phyloP scores from a whole-genome alignment of 2,888 invertebrate genomes.

The Agonopterix alstromeriana region DNA sequence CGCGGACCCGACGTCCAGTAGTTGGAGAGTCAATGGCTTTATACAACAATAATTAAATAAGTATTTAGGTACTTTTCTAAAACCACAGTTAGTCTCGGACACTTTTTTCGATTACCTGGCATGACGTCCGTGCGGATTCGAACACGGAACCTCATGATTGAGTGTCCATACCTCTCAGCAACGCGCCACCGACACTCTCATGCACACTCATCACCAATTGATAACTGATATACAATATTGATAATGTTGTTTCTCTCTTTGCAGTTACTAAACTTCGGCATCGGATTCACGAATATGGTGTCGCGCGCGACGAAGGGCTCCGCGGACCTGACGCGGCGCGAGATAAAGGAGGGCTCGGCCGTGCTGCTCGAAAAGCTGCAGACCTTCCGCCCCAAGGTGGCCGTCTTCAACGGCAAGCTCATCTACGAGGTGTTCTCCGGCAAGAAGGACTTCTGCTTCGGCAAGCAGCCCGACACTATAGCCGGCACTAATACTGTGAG shows the following conservation, averaged over 20 bases:
- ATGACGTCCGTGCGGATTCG: too few species aligned
- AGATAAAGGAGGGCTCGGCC: slow-evolving; percentile 95
- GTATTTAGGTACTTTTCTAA: too few species aligned
- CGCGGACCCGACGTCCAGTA: too few species aligned
- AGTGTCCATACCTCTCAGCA: too few species aligned
- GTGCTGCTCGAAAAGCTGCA: slow-evolving; percentile 92
- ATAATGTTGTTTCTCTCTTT: slow-evolving; percentile 7
- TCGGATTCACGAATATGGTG: slow-evolving; percentile 99
- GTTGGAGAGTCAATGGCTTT: too few species aligned
- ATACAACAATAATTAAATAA: too few species aligned
- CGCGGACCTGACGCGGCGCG: slow-evolving; percentile 94
- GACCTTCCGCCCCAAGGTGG: slow-evolving; percentile 94
- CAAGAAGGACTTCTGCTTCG: slow-evolving; percentile 97
- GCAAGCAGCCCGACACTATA: slow-evolving; percentile 94
- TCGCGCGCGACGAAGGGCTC: slow-evolving; percentile 96
- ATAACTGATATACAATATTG: too few species aligned
- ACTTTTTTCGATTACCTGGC: too few species aligned
- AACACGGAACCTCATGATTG: too few species aligned
- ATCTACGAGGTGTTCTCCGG: slow-evolving; percentile 99
- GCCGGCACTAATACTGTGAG: slow-evolving; percentile 96
- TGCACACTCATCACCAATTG: too few species aligned
- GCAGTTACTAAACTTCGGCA: slow-evolving; percentile 90
- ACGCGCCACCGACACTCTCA: too few species aligned
- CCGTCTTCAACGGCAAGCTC: slow-evolving; percentile 98
- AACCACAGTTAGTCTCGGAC: too few species aligned